Evolutionary conservation across 1,140 invertebrate species (phyloP).

Genomic region (Arion vulgaris): DNA sequence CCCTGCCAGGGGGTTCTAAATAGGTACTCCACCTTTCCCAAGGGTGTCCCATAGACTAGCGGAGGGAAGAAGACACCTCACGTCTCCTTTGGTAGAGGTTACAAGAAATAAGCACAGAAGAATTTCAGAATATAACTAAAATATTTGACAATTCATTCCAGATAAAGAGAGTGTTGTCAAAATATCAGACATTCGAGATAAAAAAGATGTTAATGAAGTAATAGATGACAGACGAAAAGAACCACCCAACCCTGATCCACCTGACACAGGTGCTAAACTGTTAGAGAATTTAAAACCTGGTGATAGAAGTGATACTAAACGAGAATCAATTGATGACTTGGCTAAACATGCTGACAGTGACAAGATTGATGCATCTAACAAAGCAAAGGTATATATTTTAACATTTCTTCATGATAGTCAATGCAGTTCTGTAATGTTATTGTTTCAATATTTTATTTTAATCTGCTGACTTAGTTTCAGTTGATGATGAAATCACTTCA

Average conservation of each 20-base stretch:
- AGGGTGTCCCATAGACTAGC: too few relatives aligned
- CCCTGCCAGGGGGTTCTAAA: too few relatives aligned
- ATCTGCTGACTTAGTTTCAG: too few relatives aligned
- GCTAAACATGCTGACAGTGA: neutral
- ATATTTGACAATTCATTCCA: neutral
- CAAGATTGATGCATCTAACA: neutral
- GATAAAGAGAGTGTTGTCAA: neutral
- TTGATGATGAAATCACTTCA: too few relatives aligned
- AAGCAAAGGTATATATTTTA: constrained; percentile 4
- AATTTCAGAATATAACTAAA: too few relatives aligned
- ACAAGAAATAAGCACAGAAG: too few relatives aligned
- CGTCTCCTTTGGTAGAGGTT: too few relatives aligned
- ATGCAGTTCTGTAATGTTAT: too few relatives aligned
- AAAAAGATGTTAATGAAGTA: constrained; percentile 19
- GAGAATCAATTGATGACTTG: neutral
- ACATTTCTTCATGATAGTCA: too few relatives aligned
- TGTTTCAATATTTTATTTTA: too few relatives aligned
- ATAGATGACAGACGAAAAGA: constrained; percentile 28
- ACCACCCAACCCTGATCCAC: constrained; percentile 53
- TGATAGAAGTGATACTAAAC: neutral
- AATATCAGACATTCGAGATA: neutral
- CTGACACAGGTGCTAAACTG: neutral
- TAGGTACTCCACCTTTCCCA: too few relatives aligned
- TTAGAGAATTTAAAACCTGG: neutral
- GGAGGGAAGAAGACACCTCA: too few relatives aligned